Evolutionary conservation across 1,140 invertebrate genomes (phyloP).

Genomic region (Spodoptera frugiperda): DNA sequence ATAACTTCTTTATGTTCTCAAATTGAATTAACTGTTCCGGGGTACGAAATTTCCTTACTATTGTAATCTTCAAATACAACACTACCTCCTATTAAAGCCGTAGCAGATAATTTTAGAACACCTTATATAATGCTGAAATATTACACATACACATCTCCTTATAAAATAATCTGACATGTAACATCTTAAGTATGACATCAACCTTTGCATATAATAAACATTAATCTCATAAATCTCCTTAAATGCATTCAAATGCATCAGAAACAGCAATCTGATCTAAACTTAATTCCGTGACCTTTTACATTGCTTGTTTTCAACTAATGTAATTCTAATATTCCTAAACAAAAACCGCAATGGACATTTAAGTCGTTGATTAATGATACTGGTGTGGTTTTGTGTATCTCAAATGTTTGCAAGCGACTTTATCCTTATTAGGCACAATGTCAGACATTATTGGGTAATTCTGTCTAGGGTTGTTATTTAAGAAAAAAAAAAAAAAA

Average conservation of each 20-base stretch:
- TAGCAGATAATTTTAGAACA: no score
- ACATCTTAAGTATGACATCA: conserved; percentile 2
- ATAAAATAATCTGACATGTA: not conserved
- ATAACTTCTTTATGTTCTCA: no score
- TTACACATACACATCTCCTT: not conserved
- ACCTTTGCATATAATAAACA: conserved; percentile 4
- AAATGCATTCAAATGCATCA: conserved; percentile 26
- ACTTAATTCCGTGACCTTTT: not conserved
- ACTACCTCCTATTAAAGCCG: no score
- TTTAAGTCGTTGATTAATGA: not conserved
- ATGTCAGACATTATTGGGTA: not conserved
- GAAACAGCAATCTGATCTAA: not conserved
- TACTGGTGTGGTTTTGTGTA: not conserved
- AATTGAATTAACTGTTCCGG: no score
- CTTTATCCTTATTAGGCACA: not conserved
- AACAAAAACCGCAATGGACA: not conserved
- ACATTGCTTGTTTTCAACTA: conserved; percentile 1
- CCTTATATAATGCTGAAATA: not conserved
- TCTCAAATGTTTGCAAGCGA: not conserved
- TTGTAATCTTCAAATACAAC: no score
- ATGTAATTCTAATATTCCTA: not conserved
- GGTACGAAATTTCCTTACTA: no score
- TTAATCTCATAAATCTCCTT: not conserved
- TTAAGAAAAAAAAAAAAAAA: not conserved
- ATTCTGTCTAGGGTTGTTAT: not conserved